Base-by-base conservation (phyloP, 1,140 invertebrate genomes). In the Cryptotermes secundus region DNA sequence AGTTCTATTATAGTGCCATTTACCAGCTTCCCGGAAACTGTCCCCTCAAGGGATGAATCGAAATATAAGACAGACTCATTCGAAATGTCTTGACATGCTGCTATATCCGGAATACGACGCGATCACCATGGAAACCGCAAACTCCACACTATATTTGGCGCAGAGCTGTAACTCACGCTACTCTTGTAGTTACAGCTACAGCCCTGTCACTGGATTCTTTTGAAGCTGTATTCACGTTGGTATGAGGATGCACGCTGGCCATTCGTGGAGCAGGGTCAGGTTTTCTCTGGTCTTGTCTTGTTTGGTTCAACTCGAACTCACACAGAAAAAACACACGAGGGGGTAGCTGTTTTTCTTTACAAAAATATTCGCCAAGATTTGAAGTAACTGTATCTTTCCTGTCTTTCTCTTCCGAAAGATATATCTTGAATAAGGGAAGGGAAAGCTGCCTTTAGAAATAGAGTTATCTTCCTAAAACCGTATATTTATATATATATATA, bases 161-260 rank as follows among this genome's bases (percentile, higher is more conserved):
- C 7, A 10, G 9, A 72, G 31, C 6, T 31, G 59, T 72, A 26
- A 72, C 59, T 72, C 7, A 72, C n/a, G 59, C 59, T 31, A 31
- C 59, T 72, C 26, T 72, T 72, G 59, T 72, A 9, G 45, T 72
- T 72, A 31, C 26, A 14, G 0, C 59, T 72, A 49, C 16, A 49
- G 45, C 16, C 45, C 45, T 49, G 45, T 49, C 22, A 83, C 35
- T 65, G 72, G 83, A 83, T 83, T 83, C 83, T 83, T 83, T 83
- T 83, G 72, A 84, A 84, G 83, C 26, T 79, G 42, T 49, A 42
- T 72, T 34, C 83, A n/a, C 72, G 31, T 49, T 65, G 72, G 49
- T 80, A 79, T 34, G 49, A 31, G 16, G 83, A 35, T 45, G 12
- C 36, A 45, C 31, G 42, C 38, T 53, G 16, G 22, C 38, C 45